phyloP scores from a whole-genome alignment of 2,113 vertebrate species.

The Hyperopisus bebe region DNA sequence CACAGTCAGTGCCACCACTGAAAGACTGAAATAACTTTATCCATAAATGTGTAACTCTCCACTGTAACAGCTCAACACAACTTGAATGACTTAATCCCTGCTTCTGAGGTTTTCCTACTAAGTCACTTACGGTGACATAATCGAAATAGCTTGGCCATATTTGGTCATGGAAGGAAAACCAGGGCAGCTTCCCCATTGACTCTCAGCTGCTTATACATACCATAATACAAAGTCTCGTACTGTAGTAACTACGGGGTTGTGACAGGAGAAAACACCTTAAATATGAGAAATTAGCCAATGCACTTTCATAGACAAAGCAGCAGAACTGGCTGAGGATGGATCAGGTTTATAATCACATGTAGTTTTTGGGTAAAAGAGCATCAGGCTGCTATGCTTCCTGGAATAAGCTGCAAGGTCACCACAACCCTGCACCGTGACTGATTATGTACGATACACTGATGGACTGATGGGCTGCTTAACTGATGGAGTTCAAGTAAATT shows the following conservation, averaged over 20 bases:
- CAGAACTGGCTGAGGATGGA: neutral
- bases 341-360: neutral
- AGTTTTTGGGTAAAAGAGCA: neutral
- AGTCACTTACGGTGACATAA: neutral
- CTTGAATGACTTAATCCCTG: neutral
- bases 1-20: neutral
- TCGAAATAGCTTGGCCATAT: neutral
- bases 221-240: neutral
- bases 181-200: neutral
- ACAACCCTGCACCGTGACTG: neutral
- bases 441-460: neutral
- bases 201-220: neutral
- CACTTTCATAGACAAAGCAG: neutral
- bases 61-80: neutral
- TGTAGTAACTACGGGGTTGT: neutral
- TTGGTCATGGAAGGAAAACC: neutral
- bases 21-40: neutral
- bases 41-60: neutral
- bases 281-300: neutral
- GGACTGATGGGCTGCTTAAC: neutral
- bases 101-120: neutral
- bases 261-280: neutral
- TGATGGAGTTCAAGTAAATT: neutral
- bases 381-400: neutral
- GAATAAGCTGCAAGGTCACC: neutral